Percentiles rank a stretch among this genome's conserved stretches.
phyloP scores from a whole-genome alignment of 2,113 vertebrate genomes.

The Motacilla tschutschensis region DNA sequence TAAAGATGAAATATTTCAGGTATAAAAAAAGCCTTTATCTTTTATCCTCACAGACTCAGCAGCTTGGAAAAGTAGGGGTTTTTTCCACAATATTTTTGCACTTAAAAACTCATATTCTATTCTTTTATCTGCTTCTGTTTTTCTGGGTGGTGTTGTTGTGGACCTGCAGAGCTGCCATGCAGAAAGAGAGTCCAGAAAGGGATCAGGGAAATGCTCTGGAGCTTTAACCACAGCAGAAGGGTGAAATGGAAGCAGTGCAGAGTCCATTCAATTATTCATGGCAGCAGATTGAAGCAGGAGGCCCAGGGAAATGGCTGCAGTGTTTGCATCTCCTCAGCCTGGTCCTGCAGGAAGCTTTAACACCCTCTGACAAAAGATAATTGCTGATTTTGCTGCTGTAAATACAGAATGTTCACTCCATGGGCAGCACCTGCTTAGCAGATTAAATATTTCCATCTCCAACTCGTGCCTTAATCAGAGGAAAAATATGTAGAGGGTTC shows the following conservation, averaged over 20 bases:
- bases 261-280: slow-evolving; percentile 45
- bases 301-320: not conserved
- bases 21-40: slow-evolving; percentile 41
- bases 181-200: not conserved
- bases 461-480: not conserved
- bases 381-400: not conserved
- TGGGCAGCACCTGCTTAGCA: not conserved
- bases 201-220: not conserved
- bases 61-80: not conserved
- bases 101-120: not conserved
- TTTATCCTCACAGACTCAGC: not conserved
- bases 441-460: slow-evolving; percentile 16
- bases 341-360: not conserved
- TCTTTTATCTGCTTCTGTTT: not conserved
- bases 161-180: not conserved
- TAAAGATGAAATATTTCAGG: slow-evolving; percentile 99
- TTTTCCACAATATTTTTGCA: not conserved
- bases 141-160: not conserved
- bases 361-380: not conserved
- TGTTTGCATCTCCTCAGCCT: not conserved
- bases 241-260: slow-evolving; percentile 13
- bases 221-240: not conserved
- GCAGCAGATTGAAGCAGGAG: slow-evolving; percentile 25
- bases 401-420: not conserved
- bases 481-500: not conserved